These are phyloP conservation scores for Lasioglossum pauxillum DNA, from an alignment of 2,888 invertebrate genomes.

Conservation along the genomic window DNA sequence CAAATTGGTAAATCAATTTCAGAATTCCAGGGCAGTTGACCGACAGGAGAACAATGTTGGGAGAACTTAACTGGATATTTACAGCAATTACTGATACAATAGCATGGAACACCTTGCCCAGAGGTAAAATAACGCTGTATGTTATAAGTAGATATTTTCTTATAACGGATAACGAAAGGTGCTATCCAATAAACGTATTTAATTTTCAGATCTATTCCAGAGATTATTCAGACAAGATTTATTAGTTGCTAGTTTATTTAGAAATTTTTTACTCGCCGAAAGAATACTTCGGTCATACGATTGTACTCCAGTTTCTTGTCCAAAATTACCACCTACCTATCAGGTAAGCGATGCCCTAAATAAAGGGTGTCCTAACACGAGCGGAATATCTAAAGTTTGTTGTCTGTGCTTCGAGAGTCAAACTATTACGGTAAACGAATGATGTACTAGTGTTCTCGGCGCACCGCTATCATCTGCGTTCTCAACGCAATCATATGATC, in stretches of 20 bases:
- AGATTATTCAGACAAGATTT: constrained; percentile 98
- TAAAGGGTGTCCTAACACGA: not conserved
- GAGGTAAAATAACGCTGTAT: constrained; percentile 85
- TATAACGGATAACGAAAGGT: not conserved
- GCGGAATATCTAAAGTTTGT: too few relatives aligned
- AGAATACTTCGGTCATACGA: constrained; percentile 98
- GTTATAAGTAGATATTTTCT: not conserved
- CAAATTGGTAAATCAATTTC: constrained; percentile 31
- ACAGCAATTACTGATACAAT: constrained; percentile 99
- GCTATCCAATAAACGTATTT: constrained; percentile 22
- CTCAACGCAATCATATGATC: too few relatives aligned
- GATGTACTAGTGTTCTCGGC: too few relatives aligned
- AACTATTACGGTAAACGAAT: too few relatives aligned
- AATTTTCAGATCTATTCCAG: constrained; percentile 93
- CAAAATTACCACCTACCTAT: constrained; percentile 95
- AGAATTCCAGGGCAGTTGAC: constrained; percentile 98
- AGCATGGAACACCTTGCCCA: constrained; percentile 98
- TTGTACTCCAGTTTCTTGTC: constrained; percentile 97
- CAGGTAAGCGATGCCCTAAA: constrained; percentile 84
- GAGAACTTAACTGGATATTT: constrained; percentile 99
- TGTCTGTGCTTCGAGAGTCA: too few relatives aligned
- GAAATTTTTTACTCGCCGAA: constrained; percentile 98
- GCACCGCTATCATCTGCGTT: too few relatives aligned
- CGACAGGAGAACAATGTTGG: constrained; percentile 98
- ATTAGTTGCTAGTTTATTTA: constrained; percentile 98